These are phyloP conservation scores for Channa striata DNA, from an alignment of 2,797 vertebrate species.

Conservation along the genomic window DNA sequence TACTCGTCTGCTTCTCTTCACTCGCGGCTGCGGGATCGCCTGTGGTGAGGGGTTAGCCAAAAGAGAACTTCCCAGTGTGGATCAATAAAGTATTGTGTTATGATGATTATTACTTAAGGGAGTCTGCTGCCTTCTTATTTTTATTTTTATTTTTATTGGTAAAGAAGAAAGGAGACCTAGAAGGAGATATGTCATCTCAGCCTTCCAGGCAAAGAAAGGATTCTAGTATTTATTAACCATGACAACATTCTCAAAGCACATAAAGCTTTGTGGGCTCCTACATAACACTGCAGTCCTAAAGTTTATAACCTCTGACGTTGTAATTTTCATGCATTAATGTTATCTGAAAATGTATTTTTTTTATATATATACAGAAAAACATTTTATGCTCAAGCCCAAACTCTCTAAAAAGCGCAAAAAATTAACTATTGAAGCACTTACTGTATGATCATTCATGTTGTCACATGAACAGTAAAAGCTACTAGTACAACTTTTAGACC, in stretches of 20 bases:
- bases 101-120: slow-evolving; percentile 55
- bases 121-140: slow-evolving; percentile 25
- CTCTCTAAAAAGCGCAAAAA: not conserved
- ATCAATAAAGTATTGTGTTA: slow-evolving; percentile 61
- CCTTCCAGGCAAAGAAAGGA: slow-evolving; percentile 2
- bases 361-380: no score
- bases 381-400: not conserved
- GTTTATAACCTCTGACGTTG: slow-evolving; percentile 3
- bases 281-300: slow-evolving; percentile 5
- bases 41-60: slow-evolving; percentile 36
- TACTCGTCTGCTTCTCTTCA: slow-evolving; percentile 14
- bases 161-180: not conserved
- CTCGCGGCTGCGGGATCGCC: slow-evolving; percentile 19
- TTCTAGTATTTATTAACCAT: slow-evolving; percentile 35
- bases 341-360: not conserved
- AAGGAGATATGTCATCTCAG: slow-evolving; percentile 38
- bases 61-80: slow-evolving; percentile 38
- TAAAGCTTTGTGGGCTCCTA: slow-evolving; percentile 5
- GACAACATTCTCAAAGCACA: slow-evolving; percentile 19
- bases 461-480: no score
- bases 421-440: no score
- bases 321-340: not conserved
- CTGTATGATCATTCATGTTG: no score
- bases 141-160: slow-evolving; percentile 25
- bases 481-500: no score